phyloP scores from a whole-genome alignment of 64 coral and sea anemone genomes.

The Pocillopora damicornis region DNA sequence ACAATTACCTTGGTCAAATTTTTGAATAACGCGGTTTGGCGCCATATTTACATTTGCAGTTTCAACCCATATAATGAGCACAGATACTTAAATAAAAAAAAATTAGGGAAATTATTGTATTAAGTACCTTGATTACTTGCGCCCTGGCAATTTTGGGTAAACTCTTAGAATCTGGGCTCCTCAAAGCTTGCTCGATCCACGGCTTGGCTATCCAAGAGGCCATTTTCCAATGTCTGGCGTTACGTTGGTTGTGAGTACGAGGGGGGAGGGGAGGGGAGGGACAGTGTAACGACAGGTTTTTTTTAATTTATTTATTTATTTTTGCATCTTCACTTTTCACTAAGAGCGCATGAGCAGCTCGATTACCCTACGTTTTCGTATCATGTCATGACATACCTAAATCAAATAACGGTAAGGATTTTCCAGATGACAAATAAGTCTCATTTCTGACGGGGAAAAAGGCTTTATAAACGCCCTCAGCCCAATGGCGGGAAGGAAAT shows the following conservation, averaged over 20 bases:
- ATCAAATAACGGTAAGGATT: too few species aligned
- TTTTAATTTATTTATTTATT: too few species aligned
- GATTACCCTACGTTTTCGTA: too few species aligned
- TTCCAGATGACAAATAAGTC: too few species aligned
- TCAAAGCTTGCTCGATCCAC: constrained; percentile 31
- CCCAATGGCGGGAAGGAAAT: too few species aligned
- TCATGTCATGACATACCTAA: too few species aligned
- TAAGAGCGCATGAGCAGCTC: too few species aligned
- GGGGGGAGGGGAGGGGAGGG: background rate
- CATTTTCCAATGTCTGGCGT: background rate
- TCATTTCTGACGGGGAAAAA: too few species aligned
- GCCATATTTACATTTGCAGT: background rate
- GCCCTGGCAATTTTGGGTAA: constrained; percentile 37
- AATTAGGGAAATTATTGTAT: background rate
- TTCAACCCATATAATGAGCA: too few species aligned
- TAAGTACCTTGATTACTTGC: constrained; percentile 19
- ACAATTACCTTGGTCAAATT: too few species aligned
- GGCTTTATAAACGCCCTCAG: too few species aligned
- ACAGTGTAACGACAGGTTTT: background rate
- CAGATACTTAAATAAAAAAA: background rate
- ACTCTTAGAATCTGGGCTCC: background rate
- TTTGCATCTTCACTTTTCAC: too few species aligned
- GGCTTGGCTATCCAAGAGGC: constrained; percentile 15
- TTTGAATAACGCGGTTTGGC: background rate
- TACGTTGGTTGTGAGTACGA: background rate